Conservation (phyloP, 2,797 vertebrate species). For the Poecilia gillii region DNA sequence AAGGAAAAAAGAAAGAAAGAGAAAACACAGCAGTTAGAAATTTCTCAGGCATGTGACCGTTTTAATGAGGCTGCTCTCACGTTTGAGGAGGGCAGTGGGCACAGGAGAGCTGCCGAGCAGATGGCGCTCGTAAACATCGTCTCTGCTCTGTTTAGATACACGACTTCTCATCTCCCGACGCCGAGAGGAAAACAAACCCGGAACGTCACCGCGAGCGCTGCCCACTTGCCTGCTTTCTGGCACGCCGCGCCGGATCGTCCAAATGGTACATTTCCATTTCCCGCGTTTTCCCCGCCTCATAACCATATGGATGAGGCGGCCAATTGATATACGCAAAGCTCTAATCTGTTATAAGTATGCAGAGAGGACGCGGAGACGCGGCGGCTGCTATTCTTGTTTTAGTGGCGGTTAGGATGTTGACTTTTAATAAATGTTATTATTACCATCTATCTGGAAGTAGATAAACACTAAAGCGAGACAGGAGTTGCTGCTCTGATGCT, state of each 20-base stretch:
- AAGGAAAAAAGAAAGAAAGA: conserved; percentile 12
- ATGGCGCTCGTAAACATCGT: conserved; percentile 76
- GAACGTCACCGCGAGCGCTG: conserved; percentile 61
- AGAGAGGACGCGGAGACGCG: conserved; percentile 57
- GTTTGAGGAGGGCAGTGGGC: conserved; percentile 70
- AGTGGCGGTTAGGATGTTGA: conserved; percentile 72
- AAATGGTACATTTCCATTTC: conserved; percentile 80
- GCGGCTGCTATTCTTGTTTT: conserved; percentile 64
- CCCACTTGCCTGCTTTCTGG: conserved; percentile 71
- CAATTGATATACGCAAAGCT: conserved; percentile 72
- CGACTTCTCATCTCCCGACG: conserved; percentile 67
- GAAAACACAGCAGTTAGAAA: conserved; percentile 59
- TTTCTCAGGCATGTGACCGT: conserved; percentile 81
- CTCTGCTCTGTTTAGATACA: conserved; percentile 76
- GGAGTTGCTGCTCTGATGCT: conserved; percentile 59
- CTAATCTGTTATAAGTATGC: conserved; percentile 75
- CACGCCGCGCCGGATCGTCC: conserved; percentile 61
- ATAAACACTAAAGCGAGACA: conserved; percentile 61
- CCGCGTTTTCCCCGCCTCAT: conserved; percentile 58
- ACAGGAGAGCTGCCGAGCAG: conserved; percentile 66
- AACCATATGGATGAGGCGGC: conserved; percentile 73
- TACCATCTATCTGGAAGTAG: conserved; percentile 68
- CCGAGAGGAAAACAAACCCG: conserved; percentile 74
- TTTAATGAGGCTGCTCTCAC: conserved; percentile 81
- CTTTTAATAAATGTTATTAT: conserved; percentile 82